Conservation (phyloP, 2,888 invertebrate species). For the Marasmarcha lunaedactyla region DNA sequence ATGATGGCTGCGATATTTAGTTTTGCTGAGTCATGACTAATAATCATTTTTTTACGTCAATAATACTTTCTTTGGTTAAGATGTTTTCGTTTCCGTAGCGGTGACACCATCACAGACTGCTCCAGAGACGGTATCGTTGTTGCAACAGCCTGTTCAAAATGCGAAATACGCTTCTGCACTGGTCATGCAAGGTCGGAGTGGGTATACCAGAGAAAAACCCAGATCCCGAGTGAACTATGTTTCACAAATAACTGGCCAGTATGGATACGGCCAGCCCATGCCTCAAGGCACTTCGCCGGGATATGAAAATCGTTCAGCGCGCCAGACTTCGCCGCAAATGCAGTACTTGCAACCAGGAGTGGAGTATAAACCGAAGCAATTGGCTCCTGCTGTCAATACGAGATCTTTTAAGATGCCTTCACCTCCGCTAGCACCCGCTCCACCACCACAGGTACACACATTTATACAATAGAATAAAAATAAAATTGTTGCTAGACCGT, state of each 20-base stretch:
- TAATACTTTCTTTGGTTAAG: slow-evolving; percentile 7
- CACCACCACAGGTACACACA: slow-evolving; percentile 36
- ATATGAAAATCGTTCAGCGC: slow-evolving; percentile 19
- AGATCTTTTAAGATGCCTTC: slow-evolving; percentile 61
- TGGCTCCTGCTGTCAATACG: slow-evolving; percentile 20
- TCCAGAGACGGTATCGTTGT: slow-evolving; percentile 58
- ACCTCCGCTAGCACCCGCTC: slow-evolving; percentile 41
- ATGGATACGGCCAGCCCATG: neutral
- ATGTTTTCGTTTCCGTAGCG: slow-evolving; percentile 21
- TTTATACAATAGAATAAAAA: too few relatives aligned
- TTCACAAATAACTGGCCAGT: slow-evolving; percentile 18
- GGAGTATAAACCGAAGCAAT: slow-evolving; percentile 40
- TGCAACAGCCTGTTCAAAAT: slow-evolving; percentile 51
- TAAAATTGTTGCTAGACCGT: too few relatives aligned
- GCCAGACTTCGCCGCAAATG: slow-evolving; percentile 32
- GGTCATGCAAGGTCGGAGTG: slow-evolving; percentile 43
- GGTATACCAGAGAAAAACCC: slow-evolving; percentile 44
- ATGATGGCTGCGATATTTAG: too few relatives aligned
- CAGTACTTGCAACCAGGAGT: slow-evolving; percentile 44
- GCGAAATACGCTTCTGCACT: slow-evolving; percentile 46
- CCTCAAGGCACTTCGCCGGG: neutral
- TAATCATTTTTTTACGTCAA: neutral
- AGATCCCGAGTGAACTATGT: slow-evolving; percentile 39
- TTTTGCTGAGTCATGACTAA: neutral
- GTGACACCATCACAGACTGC: slow-evolving; percentile 62